Evolutionary conservation across 1,140 invertebrate species (phyloP).

Genomic region (Drosophila lini): DNA sequence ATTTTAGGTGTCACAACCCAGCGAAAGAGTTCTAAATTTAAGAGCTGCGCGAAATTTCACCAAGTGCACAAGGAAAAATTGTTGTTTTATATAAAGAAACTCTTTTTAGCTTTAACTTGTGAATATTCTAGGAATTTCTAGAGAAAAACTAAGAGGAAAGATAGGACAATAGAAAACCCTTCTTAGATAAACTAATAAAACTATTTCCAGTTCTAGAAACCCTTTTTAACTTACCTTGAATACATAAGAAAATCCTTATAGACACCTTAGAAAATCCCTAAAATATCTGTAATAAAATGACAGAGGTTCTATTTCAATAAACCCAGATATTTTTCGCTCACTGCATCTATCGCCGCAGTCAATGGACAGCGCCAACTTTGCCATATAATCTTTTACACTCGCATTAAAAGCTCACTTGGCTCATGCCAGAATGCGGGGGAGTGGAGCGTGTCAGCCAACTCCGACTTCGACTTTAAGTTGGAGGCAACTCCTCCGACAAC

Average conservation of each 20-base stretch:
- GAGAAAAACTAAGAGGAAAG: background rate
- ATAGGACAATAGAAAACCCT: too few relatives aligned
- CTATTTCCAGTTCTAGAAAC: too few relatives aligned
- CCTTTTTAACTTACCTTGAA: too few relatives aligned
- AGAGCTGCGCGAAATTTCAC: conserved; percentile 1
- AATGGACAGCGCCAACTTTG: conserved; percentile 66
- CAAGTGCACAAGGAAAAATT: conserved; percentile 1
- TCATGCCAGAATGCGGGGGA: conserved; percentile 15
- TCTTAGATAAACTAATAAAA: background rate
- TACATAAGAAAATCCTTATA: background rate
- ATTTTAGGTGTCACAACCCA: conserved; percentile 11
- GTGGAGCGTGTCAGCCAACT: conserved; percentile 28
- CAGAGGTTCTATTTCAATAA: background rate
- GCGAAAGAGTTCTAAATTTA: conserved; percentile 10
- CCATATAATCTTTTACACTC: conserved; percentile 79
- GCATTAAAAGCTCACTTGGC: conserved; percentile 73
- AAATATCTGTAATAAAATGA: background rate
- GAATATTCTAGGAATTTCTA: background rate
- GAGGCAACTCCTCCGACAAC: conserved; percentile 50
- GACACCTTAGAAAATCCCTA: background rate
- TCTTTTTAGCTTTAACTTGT: background rate
- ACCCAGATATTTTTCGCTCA: background rate
- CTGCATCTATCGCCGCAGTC: conserved; percentile 32
- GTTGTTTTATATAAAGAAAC: background rate
- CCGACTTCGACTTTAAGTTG: background rate